These are phyloP conservation scores for Elephas maximus DNA, from an alignment of 2,113 vertebrate genomes.

Conservation along the genomic window DNA sequence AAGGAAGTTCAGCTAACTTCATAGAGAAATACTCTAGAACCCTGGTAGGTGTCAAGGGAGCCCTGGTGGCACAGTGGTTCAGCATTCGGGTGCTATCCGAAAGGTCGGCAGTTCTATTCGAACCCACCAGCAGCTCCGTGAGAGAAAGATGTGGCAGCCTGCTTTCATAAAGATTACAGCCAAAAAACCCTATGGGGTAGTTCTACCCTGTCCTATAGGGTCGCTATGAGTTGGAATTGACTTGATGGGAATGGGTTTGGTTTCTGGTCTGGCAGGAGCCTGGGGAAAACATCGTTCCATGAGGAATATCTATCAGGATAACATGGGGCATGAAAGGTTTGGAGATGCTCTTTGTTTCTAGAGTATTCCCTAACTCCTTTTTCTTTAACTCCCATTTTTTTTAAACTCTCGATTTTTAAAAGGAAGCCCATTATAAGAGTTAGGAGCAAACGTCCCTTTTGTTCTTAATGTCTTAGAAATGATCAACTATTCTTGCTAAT, in stretches of 20 bases:
- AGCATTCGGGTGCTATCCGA: not conserved
- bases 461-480: not conserved
- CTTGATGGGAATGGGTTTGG: not conserved
- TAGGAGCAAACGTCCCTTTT: not conserved
- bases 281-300: accelerated
- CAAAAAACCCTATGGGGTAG: not conserved
- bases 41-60: not conserved
- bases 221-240: not conserved
- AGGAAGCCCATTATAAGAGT: not conserved
- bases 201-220: not conserved
- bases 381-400: not conserved
- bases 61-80: not conserved
- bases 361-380: not conserved
- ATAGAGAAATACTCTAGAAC: not conserved
- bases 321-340: accelerated
- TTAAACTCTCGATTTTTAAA: not conserved
- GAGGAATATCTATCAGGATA: accelerated
- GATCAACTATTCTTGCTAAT: not conserved
- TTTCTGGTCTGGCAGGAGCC: not conserved
- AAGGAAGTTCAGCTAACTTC: not conserved
- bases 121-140: not conserved
- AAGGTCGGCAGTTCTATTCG: not conserved
- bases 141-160: not conserved
- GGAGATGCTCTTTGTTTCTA: not conserved
- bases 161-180: not conserved